These are phyloP conservation scores for Gasterosteus aculeatus DNA, from an alignment of 2,113 vertebrate species.

Conservation along the genomic window DNA sequence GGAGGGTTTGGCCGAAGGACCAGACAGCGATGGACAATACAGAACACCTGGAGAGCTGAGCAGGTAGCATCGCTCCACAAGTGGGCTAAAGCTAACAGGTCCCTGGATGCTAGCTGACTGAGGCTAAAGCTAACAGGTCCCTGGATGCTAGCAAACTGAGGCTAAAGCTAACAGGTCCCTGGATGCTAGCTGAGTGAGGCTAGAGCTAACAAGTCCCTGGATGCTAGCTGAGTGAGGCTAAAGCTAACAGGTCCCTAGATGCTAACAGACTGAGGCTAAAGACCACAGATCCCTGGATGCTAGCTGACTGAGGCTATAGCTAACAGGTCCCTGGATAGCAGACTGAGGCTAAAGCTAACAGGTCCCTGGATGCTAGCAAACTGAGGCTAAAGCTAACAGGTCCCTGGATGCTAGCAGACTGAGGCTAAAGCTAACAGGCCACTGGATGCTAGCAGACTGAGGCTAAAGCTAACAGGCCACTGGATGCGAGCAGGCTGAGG, in stretches of 20 bases:
- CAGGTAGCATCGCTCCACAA: slow-evolving; percentile 46
- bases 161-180: neutral
- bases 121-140: neutral
- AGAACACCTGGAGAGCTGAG: slow-evolving; percentile 63
- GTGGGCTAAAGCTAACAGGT: neutral
- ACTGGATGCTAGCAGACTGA: too few species aligned
- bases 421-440: too few species aligned
- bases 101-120: neutral
- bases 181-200: neutral
- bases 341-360: neutral
- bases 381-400: too few species aligned
- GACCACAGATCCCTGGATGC: neutral
- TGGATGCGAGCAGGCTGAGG: too few species aligned
- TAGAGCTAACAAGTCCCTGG: neutral
- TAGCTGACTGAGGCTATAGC: neutral
- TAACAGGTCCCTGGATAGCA: neutral
- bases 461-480: too few species aligned
- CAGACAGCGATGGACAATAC: slow-evolving; percentile 32
- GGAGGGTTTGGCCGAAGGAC: slow-evolving; percentile 58
- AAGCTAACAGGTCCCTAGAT: neutral
- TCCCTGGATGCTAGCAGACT: too few species aligned
- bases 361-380: too few species aligned
- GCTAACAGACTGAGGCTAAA: neutral
- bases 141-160: neutral
- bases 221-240: neutral